Evolutionary conservation across 2,888 invertebrate genomes (phyloP), one percentile per base, ranked within the genome.

Genomic region (Zootermopsis nevadensis): DNA sequence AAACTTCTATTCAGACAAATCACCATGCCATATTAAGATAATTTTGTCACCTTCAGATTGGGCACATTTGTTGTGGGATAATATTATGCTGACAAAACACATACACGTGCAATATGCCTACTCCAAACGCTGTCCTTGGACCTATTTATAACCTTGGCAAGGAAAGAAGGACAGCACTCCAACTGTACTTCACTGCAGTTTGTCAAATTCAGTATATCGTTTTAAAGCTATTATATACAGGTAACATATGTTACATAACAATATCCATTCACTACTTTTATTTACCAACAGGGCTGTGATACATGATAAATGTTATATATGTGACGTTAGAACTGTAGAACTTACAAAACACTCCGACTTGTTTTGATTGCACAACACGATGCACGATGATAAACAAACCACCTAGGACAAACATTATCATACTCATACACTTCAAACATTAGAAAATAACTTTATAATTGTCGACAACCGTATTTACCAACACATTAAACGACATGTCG

Each of bases 311-410:
- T 24, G 22, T 19, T 27, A 55, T 7, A 19, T 53, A 53, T 48
- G 55, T 79, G n/a, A 79, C 79, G 42, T 53, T 12, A 48, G n/a
- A 42, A 15, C n/a, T 22, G 10, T n/a, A 1, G 33, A 74, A 22
- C 42, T 35, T 10, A 31, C 12, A 42, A 60, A 80, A 80, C 67
- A 53, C 66, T 81, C 74, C 35, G 48, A 77, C 79, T 82, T 83
- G 83, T 85, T 84, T 74, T 81, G 85, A 83, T 85, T 85, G 85
- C 85, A 84, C 85, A 85, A 85, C 82, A 84, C 30, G 60, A 84
- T 82, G 55, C 77, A 76, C 60, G 69, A 83, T 83, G 83, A 83
- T 83, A 83, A 83, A 83, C 83, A 83, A 66, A 72, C 60, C 33
- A 76, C 30, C 69, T 35, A 66, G 33, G 38, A 60, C 76, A 53